Base-by-base conservation (phyloP, 2,797 vertebrate genomes). In the Sternotherus odoratus region DNA sequence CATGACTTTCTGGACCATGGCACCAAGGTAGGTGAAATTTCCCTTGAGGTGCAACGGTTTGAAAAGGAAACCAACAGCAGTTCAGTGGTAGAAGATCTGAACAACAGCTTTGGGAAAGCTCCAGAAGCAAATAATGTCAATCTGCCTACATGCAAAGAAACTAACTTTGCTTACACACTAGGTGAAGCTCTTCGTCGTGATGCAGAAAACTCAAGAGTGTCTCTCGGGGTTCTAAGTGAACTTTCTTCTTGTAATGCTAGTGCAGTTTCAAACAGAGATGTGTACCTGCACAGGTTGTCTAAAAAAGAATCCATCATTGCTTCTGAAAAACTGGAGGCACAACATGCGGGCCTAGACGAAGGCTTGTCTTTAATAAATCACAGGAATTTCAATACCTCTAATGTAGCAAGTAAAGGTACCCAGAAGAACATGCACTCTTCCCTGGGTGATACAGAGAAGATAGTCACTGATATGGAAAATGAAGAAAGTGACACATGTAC, bases 241-340 rank as follows among this genome's bases (percentile, higher is more conserved):
- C 16, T 30, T 95, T 80, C 75, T 93, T 66, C 93, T 91, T 83
- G 21, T 92, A 88, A 74, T 72, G 72, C 49, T 80, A 74, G 86
- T 78, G 69, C 92, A 63, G 12, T 77, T 92, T n/a, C 89, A 72
- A 92, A 84, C 56, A 92, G 86, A 87, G 50, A 80, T 81, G 63
- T 90, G 82, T 83, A 51, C 93, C 79, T 86, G 95, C 92, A 92
- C 97, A 91, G 85, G 91, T 86, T 54, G 17, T 90, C 86, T 96
- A 89, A 91, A 86, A 94, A 94, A 95, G 85, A 95, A 85, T 86
- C 85, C 77, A 0, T 87, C 95, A 92, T 60, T 92, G 78, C 77
- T 94, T 91, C 79, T 96, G 94, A 89, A 90, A 75, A 77, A 33
- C 5, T 30, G 39, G 82, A 19, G 0, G 85, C 95, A 90, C 87